phyloP scores from a whole-genome alignment of 2,113 vertebrate species.

The Melospiza georgiana region DNA sequence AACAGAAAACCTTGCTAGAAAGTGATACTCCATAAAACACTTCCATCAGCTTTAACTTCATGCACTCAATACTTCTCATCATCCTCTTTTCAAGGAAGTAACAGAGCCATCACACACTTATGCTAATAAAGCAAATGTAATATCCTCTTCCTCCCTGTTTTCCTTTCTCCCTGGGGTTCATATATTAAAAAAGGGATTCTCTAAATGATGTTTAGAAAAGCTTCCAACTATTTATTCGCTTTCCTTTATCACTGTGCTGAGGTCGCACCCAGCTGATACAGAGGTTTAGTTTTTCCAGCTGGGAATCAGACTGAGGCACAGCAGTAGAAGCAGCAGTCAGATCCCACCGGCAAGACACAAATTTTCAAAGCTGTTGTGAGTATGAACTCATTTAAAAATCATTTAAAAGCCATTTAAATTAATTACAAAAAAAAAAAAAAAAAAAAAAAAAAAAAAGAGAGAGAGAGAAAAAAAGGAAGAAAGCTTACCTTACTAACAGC shows the following conservation, averaged over 20 bases:
- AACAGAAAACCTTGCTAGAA: background rate
- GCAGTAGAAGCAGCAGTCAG: conserved; percentile 8
- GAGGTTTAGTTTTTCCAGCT: conserved; percentile 5
- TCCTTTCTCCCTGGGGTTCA: background rate
- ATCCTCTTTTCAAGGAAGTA: background rate
- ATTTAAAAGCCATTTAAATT: conserved; percentile 58
- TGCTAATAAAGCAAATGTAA: background rate
- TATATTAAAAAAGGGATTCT: background rate
- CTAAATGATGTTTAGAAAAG: conserved; percentile 1
- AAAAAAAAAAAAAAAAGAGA: background rate
- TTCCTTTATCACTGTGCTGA: conserved; percentile 5
- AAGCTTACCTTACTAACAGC: conserved; percentile 46
- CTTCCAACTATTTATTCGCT: background rate
- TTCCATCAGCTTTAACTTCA: background rate
- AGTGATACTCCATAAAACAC: background rate
- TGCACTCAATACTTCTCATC: background rate
- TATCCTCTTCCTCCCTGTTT: background rate
- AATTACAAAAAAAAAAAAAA: background rate
- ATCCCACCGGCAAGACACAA: conserved; percentile 6
- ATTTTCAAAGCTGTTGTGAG: conserved; percentile 52
- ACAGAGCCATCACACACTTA: background rate
- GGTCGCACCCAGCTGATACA: background rate
- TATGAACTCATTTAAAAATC: conserved; percentile 51
- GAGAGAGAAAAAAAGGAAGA: background rate
- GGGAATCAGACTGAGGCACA: conserved; percentile 30